These are phyloP conservation scores for Zaprionus lachaisei DNA, from an alignment of 1,140 invertebrate species.

Conservation along the genomic window DNA sequence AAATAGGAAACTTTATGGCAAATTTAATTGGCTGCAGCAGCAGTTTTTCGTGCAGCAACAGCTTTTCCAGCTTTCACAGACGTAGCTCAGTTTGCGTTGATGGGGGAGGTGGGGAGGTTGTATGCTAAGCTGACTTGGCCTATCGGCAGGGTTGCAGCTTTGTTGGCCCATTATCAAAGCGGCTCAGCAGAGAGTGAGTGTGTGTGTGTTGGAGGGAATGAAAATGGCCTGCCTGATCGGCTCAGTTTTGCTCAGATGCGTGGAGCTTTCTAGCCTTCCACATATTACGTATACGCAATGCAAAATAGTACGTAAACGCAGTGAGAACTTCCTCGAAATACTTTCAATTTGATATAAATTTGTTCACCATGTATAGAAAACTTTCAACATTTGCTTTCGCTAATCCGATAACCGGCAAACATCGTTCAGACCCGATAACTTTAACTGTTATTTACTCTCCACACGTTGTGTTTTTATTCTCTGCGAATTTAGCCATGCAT, in stretches of 20 bases:
- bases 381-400: conserved; percentile 1
- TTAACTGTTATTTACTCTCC: conserved; percentile 7
- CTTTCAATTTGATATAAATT: background rate
- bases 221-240: conserved; percentile 37
- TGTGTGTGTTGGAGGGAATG: background rate
- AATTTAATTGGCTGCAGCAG: conserved; percentile 64
- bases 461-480: conserved; percentile 10
- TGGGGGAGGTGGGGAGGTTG: background rate
- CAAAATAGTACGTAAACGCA: conserved; percentile 46
- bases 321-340: background rate
- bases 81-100: background rate
- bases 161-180: conserved; percentile 41
- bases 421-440: conserved; percentile 2
- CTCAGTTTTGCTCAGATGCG: conserved; percentile 52
- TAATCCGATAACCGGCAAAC: conserved; percentile 4
- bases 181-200: conserved; percentile 4
- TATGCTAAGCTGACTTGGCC: background rate
- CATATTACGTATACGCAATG: conserved; percentile 51
- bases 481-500: conserved; percentile 33
- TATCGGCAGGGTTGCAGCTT: conserved; percentile 8
- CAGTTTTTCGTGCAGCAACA: conserved; percentile 16
- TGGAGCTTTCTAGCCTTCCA: conserved; percentile 15
- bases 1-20: conserved; percentile 55
- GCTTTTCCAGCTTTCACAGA: background rate
- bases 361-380: background rate